Evolutionary conservation across 1,140 invertebrate genomes (phyloP).

Genomic region (Zaprionus lachaisei): DNA sequence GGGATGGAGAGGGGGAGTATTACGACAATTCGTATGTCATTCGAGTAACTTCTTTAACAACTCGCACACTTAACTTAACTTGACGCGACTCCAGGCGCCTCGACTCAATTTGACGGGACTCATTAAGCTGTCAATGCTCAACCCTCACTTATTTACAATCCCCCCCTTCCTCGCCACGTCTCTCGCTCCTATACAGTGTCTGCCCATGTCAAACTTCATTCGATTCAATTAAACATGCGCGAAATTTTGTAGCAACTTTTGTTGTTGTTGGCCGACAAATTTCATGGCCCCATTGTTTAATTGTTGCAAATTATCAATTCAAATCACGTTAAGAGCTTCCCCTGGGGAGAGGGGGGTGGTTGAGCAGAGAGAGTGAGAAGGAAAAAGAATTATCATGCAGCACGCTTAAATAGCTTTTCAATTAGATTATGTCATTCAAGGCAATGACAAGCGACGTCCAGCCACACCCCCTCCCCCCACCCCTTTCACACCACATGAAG

Average conservation of each 20-base stretch:
- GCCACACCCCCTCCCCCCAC: neutral
- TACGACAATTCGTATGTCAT: constrained; percentile 21
- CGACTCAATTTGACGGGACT: neutral
- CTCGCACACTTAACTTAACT: constrained; percentile 15
- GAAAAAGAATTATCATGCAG: constrained; percentile 79
- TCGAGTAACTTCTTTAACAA: constrained; percentile 20
- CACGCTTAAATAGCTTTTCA: constrained; percentile 81
- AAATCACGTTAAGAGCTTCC: constrained; percentile 65
- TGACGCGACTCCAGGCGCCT: neutral
- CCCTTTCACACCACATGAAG: constrained; percentile 38
- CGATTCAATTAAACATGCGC: constrained; percentile 62
- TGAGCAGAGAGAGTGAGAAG: neutral
- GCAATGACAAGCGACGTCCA: constrained; percentile 39
- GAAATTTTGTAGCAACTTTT: constrained; percentile 3
- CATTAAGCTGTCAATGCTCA: constrained; percentile 18
- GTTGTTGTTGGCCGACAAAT: constrained; percentile 22
- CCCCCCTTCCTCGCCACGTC: neutral
- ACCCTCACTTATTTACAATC: neutral
- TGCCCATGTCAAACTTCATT: constrained; percentile 53
- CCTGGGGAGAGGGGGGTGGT: neutral
- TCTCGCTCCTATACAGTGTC: neutral
- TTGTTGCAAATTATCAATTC: constrained; percentile 80
- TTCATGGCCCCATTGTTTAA: constrained; percentile 49
- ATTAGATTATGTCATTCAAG: constrained; percentile 81
- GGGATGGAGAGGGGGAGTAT: neutral